Evolutionary conservation across 1,140 invertebrate genomes (phyloP).

Genomic region (Plutomurus gul): DNA sequence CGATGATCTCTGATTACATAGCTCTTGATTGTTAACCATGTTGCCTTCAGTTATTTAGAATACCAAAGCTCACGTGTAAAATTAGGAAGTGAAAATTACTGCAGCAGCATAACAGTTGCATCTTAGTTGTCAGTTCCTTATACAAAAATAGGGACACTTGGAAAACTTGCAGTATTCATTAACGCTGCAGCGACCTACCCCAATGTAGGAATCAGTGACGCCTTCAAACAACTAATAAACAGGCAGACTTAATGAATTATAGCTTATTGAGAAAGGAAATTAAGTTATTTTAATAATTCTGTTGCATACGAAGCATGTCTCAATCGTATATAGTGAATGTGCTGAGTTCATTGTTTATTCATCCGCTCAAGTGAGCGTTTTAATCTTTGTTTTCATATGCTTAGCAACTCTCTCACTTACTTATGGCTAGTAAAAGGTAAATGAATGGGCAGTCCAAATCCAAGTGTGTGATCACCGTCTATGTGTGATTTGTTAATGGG

Average conservation of each 20-base stretch:
- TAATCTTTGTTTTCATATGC: neutral
- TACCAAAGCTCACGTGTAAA: too few relatives aligned
- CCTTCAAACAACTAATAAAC: neutral
- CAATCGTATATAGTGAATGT: neutral
- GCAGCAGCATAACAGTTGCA: too few relatives aligned
- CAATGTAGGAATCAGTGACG: neutral
- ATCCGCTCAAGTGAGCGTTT: neutral
- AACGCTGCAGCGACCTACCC: neutral
- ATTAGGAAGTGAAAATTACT: too few relatives aligned
- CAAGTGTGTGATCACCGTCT: too few relatives aligned
- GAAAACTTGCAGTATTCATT: too few relatives aligned
- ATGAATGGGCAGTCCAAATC: too few relatives aligned
- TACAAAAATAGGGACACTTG: too few relatives aligned
- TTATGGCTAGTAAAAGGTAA: neutral
- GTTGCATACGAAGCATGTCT: too few relatives aligned
- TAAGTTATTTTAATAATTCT: conserved; percentile 2
- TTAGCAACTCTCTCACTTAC: neutral
- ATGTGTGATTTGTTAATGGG: conserved; percentile 16
- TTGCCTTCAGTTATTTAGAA: too few relatives aligned
- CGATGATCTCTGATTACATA: too few relatives aligned
- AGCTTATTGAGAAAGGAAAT: neutral
- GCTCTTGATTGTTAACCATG: too few relatives aligned
- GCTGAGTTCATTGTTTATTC: neutral
- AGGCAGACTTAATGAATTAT: neutral
- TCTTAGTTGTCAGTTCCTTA: too few relatives aligned